These are phyloP conservation scores for Phylloscopus trochiloides DNA, from an alignment of 2,113 vertebrate genomes.

Conservation along the genomic window DNA sequence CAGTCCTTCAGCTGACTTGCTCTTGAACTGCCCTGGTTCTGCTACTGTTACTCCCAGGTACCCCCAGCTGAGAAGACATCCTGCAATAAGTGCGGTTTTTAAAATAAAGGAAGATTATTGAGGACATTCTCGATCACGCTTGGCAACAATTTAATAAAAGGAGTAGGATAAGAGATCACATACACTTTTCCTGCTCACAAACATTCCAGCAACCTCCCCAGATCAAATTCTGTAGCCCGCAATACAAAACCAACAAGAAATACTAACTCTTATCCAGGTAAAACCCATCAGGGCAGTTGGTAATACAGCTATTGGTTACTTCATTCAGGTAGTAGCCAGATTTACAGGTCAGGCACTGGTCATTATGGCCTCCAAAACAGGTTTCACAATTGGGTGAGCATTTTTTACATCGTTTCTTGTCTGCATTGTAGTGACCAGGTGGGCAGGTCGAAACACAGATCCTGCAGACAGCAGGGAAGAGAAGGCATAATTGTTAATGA, in stretches of 20 bases:
- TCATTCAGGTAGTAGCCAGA: constrained; percentile 89
- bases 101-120: background rate
- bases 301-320: constrained; percentile 85
- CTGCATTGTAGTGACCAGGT: constrained; percentile 90
- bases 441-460: constrained; percentile 95
- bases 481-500: constrained; percentile 29
- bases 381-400: constrained; percentile 90
- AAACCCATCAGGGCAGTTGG: constrained; percentile 84
- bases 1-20: background rate
- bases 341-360: constrained; percentile 93
- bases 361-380: constrained; percentile 88
- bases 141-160: background rate
- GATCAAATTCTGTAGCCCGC: background rate
- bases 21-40: background rate
- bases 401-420: constrained; percentile 95
- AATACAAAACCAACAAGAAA: constrained; percentile 22
- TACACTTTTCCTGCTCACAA: background rate
- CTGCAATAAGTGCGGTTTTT: background rate
- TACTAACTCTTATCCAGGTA: constrained; percentile 88
- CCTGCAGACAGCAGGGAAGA: constrained; percentile 69
- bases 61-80: background rate
- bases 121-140: background rate
- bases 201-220: constrained; percentile 17
- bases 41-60: background rate
- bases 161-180: background rate